Percentiles rank a stretch among this genome's conserved stretches.
Conservation (phyloP, 2,888 invertebrate genomes). For the Machimus atricapillus region DNA sequence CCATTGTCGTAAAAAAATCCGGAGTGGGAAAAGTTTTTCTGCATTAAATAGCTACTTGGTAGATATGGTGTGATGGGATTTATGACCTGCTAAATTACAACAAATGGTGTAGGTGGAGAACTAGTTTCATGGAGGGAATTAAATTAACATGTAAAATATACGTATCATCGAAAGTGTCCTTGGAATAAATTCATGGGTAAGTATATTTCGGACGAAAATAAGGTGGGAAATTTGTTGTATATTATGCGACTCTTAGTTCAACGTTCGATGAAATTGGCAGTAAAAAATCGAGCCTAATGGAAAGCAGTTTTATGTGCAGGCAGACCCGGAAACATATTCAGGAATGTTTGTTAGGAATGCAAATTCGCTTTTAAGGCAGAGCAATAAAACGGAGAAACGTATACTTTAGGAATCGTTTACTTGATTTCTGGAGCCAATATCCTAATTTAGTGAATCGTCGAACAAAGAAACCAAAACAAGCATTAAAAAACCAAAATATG, state of each 20-base stretch:
- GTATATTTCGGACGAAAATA: background rate
- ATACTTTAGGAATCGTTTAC: background rate
- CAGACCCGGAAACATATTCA: background rate
- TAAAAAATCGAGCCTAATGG: background rate
- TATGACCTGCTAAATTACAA: background rate
- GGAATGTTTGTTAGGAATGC: background rate
- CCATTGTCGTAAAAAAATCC: background rate
- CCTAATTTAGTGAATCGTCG: background rate
- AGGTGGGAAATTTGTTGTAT: background rate
- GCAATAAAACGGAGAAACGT: background rate
- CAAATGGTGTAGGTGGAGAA: background rate
- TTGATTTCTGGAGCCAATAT: background rate
- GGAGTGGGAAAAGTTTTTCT: background rate
- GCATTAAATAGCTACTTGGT: slow-evolving; percentile 12
- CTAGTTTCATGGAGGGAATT: background rate
- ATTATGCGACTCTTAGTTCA: background rate
- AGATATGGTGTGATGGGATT: background rate
- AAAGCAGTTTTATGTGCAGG: background rate
- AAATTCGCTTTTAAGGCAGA: background rate
- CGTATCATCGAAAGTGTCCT: background rate
- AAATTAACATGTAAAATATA: background rate
- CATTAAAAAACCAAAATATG: background rate
- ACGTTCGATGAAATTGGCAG: background rate
- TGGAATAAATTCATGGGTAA: background rate
- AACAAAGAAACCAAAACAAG: background rate